These are phyloP conservation scores for Laupala kohalensis DNA, from an alignment of 1,140 invertebrate species.

Conservation along the genomic window DNA sequence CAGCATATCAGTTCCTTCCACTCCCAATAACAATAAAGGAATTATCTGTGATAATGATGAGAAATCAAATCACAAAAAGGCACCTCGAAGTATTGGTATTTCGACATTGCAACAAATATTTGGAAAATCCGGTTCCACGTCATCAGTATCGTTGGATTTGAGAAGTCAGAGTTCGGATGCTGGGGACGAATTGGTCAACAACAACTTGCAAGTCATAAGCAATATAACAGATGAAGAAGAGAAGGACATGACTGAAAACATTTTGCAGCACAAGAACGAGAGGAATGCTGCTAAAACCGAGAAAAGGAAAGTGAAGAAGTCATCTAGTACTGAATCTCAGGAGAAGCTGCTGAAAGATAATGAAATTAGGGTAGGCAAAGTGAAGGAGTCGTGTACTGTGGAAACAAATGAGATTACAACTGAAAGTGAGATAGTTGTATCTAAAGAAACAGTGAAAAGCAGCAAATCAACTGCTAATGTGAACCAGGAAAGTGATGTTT, in stretches of 20 bases:
- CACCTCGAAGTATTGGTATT: slow-evolving; percentile 3
- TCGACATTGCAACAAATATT: slow-evolving; percentile 9
- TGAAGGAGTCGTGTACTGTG: too few relatives aligned
- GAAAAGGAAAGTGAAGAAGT: background rate
- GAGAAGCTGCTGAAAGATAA: background rate
- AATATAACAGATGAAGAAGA: background rate
- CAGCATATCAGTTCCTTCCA: slow-evolving; percentile 3
- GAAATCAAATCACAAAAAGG: background rate
- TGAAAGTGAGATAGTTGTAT: background rate
- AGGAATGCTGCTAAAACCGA: background rate
- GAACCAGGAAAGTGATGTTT: background rate
- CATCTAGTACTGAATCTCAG: background rate
- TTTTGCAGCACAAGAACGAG: background rate
- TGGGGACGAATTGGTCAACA: background rate
- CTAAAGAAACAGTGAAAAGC: background rate
- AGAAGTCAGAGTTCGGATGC: slow-evolving; percentile 2
- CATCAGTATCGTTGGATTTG: background rate
- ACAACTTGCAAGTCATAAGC: background rate
- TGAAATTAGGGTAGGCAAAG: too few relatives aligned
- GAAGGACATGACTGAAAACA: background rate
- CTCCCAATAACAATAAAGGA: slow-evolving; percentile 2
- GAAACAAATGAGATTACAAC: background rate
- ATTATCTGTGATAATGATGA: background rate
- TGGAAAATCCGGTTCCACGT: slow-evolving; percentile 1
- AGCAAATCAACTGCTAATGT: background rate